These are phyloP conservation scores for Epistrophe eligans DNA, from an alignment of 2,888 invertebrate genomes.

Conservation along the genomic window DNA sequence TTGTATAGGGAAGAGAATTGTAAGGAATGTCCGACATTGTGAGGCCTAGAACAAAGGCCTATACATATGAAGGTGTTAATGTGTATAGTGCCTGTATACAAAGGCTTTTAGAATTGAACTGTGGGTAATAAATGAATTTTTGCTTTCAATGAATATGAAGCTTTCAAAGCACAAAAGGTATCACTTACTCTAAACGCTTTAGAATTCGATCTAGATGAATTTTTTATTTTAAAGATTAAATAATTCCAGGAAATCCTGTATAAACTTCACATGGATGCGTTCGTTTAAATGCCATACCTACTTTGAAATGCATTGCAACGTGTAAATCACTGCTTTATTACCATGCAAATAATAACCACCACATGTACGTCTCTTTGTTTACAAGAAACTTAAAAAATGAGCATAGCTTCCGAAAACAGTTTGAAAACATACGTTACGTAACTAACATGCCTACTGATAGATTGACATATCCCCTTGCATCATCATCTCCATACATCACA, in stretches of 20 bases:
- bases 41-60: not conserved
- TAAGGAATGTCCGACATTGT: too few relatives aligned
- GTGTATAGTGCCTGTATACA: accelerated
- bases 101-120: not conserved
- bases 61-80: not conserved
- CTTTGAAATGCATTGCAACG: not conserved
- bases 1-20: too few relatives aligned
- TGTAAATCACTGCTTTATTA: not conserved
- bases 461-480: constrained; percentile 38
- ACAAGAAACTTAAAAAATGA: constrained; percentile 22
- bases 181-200: too few relatives aligned
- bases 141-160: too few relatives aligned
- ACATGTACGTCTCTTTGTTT: constrained; percentile 2
- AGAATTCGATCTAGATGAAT: too few relatives aligned
- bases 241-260: too few relatives aligned
- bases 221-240: too few relatives aligned
- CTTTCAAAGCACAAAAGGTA: too few relatives aligned
- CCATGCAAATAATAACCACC: not conserved
- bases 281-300: too few relatives aligned
- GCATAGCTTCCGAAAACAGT: constrained; percentile 17
- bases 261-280: too few relatives aligned
- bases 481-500: constrained; percentile 11
- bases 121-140: not conserved
- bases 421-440: not conserved
- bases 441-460: not conserved